Base-by-base conservation (phyloP, 2,888 invertebrate species). In the Autographa gamma region DNA sequence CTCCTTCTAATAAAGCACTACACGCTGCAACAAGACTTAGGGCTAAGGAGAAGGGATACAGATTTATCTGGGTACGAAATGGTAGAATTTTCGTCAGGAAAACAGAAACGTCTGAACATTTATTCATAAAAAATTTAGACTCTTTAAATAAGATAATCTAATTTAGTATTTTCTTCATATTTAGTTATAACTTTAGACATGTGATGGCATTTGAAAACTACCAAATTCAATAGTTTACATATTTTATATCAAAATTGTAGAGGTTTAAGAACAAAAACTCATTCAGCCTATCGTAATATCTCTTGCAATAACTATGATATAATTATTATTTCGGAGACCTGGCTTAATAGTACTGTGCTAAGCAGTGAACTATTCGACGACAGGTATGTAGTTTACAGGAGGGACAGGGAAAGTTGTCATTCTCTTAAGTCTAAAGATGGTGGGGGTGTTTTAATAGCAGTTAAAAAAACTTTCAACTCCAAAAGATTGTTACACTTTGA, bases 41-140 rank as follows among this genome's bases (percentile, higher is more conserved):
- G 0, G 74, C 77, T 0, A 74, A 72, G 25, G 68, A 67, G 0
- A 69, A 63, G 14, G 64, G 58, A 0, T 75, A 69, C 25, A 69
- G 66, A 32, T 77, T 66, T 38, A 73, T 77, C 1, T 77, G 74
- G 77, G 31, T 74, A 5, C 60, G 69, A 38, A 59, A 66, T 8
- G 73, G 73, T 16, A 54, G 66, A 25, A 58, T 73, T 19, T 66
- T 66, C 56, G 59, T 64, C 0, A 59, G 63, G 18, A 73, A 73
- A 58, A 9, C 19, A 9, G 60, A 64, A 0, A 59, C 19, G 7
- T 25, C 38, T 0, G 61, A 61, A 14, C 54, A 65, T 11, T 61
- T 71, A 38, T 7, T 69, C 0, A 71, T 76, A 2, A 68, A 62
- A 4, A 58, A 58, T 16, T 5, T 64, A 7, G 34, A 68, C 11